These are phyloP conservation scores for Xiphophorus birchmanni DNA, from an alignment of 2,797 vertebrate species.

Conservation along the genomic window DNA sequence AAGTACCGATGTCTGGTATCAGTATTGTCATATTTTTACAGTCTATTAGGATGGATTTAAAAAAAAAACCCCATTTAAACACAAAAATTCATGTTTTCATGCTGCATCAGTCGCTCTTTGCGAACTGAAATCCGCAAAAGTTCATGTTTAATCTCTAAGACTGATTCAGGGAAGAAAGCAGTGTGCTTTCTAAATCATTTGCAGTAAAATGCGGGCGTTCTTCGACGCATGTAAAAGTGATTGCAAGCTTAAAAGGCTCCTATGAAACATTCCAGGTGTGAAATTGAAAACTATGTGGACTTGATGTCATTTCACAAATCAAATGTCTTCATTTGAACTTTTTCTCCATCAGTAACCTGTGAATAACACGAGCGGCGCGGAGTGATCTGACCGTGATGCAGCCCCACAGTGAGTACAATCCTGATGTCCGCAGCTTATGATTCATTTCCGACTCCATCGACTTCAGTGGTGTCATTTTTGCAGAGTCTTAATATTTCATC, in stretches of 20 bases:
- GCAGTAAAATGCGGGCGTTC: background rate
- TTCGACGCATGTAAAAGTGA: background rate
- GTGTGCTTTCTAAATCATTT: rapidly evolving
- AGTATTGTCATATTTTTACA: background rate
- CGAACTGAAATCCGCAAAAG: background rate
- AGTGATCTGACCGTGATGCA: background rate
- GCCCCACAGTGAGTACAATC: background rate
- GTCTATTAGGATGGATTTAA: too few species aligned
- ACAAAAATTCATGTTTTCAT: background rate
- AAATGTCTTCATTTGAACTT: background rate
- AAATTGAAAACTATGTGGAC: background rate
- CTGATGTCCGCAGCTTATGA: background rate
- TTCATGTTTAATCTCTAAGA: background rate
- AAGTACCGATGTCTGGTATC: background rate
- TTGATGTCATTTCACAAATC: background rate
- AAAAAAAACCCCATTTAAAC: background rate
- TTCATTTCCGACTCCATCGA: background rate
- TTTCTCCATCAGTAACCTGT: background rate
- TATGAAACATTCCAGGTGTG: background rate
- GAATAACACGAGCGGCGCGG: background rate
- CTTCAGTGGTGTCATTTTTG: background rate
- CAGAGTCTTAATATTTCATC: background rate
- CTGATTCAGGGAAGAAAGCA: background rate
- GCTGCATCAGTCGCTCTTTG: background rate
- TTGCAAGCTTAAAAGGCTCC: background rate